Conservation (phyloP, 2,797 vertebrate genomes). For the Cetoscarus ocellatus region DNA sequence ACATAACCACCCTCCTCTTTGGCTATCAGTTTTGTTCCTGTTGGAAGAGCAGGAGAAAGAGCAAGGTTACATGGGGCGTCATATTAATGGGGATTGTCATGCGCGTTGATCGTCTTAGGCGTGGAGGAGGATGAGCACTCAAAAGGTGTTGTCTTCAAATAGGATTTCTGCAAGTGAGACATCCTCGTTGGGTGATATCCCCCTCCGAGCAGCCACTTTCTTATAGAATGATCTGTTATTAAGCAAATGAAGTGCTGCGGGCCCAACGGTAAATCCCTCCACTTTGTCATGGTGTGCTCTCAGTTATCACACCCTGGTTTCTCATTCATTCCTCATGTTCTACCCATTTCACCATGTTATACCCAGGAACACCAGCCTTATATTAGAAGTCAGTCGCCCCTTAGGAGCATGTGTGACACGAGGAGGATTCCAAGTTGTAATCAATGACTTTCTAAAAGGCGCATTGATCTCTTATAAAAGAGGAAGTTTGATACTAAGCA, state of each 20-base stretch:
- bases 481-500: slow-evolving; percentile 86
- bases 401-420: slow-evolving; percentile 86
- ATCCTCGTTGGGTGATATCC: slow-evolving; percentile 79
- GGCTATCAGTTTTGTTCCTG: slow-evolving; percentile 75
- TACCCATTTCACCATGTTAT: slow-evolving; percentile 62
- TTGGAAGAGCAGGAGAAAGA: slow-evolving; percentile 66
- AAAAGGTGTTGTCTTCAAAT: slow-evolving; percentile 85
- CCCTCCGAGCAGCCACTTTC: slow-evolving; percentile 75
- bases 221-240: slow-evolving; percentile 86
- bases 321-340: slow-evolving; percentile 75
- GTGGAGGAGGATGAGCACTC: slow-evolving; percentile 79
- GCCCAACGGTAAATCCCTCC: slow-evolving; percentile 84
- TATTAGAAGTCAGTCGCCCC: slow-evolving; percentile 85
- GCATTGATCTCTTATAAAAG: slow-evolving; percentile 89
- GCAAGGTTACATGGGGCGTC: slow-evolving; percentile 75
- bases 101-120: slow-evolving; percentile 79
- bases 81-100: slow-evolving; percentile 79
- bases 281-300: slow-evolving; percentile 84
- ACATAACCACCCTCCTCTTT: slow-evolving; percentile 68
- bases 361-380: slow-evolving; percentile 51
- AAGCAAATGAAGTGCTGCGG: slow-evolving; percentile 86
- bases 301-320: slow-evolving; percentile 75
- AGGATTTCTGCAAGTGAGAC: slow-evolving; percentile 82
- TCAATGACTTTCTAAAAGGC: slow-evolving; percentile 94
- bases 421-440: slow-evolving; percentile 92